Percentiles rank a stretch among this genome's conserved stretches.
Evolutionary conservation across 2,113 vertebrate genomes (phyloP).

Genomic region (Candoia aspera): DNA sequence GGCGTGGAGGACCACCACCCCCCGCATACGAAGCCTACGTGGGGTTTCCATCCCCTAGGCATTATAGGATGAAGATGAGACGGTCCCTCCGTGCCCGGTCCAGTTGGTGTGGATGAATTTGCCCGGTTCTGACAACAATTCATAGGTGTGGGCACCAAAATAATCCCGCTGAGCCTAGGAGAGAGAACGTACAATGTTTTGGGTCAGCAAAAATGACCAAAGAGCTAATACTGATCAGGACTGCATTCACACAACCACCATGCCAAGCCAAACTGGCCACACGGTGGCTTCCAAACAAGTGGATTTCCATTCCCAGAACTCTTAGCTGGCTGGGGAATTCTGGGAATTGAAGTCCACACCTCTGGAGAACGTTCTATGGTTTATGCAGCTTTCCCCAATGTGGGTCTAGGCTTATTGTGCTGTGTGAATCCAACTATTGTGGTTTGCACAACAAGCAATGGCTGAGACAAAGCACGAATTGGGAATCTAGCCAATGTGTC

Average conservation of each 20-base stretch:
- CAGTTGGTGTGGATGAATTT: slow-evolving; percentile 92
- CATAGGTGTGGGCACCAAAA: slow-evolving; percentile 96
- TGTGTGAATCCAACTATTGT: too few species aligned
- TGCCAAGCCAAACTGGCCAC: accelerated
- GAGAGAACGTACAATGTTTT: not conserved
- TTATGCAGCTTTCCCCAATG: not conserved
- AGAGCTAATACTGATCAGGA: not conserved
- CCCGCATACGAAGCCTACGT: not conserved
- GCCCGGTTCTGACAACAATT: slow-evolving; percentile 85
- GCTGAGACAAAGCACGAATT: too few species aligned
- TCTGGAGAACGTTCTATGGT: not conserved
- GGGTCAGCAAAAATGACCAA: not conserved
- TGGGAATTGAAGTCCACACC: not conserved
- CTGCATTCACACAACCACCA: not conserved
- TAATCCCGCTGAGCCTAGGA: slow-evolving; percentile 95
- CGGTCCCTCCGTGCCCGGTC: slow-evolving; percentile 90
- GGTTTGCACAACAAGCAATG: too few species aligned
- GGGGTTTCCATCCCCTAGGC: slow-evolving; percentile 69
- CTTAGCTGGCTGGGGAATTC: not conserved
- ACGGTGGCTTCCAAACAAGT: not conserved
- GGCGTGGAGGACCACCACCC: not conserved
- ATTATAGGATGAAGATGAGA: slow-evolving; percentile 93
- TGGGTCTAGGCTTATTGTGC: not conserved
- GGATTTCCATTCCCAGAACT: not conserved
- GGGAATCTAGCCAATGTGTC: too few species aligned